phyloP scores from a whole-genome alignment of 92 coral and sea anemone species.

The Phenganax marumi region DNA sequence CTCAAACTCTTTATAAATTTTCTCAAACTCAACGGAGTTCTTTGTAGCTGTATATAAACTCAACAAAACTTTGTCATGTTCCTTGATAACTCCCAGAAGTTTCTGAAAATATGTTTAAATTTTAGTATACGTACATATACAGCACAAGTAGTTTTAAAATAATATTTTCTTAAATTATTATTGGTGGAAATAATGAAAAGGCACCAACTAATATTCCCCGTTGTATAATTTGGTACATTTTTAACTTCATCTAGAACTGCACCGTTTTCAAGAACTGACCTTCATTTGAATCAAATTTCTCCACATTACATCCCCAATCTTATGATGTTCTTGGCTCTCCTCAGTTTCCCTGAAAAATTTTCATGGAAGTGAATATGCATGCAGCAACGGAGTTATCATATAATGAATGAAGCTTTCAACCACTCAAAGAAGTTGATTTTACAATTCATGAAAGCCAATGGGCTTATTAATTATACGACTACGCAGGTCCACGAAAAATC shows the following conservation, averaged over 20 bases:
- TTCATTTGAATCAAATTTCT: conserved; percentile 86
- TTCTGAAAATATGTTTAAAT: conserved; percentile 7
- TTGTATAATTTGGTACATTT: too few relatives aligned
- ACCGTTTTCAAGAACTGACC: conserved; percentile 40
- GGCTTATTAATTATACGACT: too few relatives aligned
- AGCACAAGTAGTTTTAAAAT: not conserved
- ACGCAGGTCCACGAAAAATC: not conserved
- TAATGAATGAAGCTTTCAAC: too few relatives aligned
- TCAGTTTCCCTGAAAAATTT: conserved; percentile 55
- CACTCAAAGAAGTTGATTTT: too few relatives aligned
- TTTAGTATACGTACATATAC: not conserved
- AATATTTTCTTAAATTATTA: not conserved
- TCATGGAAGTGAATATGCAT: too few relatives aligned
- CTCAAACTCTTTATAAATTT: conserved; percentile 94
- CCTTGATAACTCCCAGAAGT: conserved; percentile 47
- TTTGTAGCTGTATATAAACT: conserved; percentile 77
- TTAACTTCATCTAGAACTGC: too few relatives aligned
- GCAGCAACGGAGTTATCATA: too few relatives aligned
- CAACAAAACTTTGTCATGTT: conserved; percentile 87
- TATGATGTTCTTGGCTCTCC: conserved; percentile 58
- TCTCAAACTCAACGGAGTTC: conserved; percentile 78
- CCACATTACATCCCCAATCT: conserved; percentile 83
- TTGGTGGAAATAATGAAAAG: too few relatives aligned
- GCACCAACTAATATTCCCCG: too few relatives aligned
- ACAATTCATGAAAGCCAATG: too few relatives aligned